Conservation (phyloP, 1,140 invertebrate genomes). For the Aphelenchoides fujianensis region DNA sequence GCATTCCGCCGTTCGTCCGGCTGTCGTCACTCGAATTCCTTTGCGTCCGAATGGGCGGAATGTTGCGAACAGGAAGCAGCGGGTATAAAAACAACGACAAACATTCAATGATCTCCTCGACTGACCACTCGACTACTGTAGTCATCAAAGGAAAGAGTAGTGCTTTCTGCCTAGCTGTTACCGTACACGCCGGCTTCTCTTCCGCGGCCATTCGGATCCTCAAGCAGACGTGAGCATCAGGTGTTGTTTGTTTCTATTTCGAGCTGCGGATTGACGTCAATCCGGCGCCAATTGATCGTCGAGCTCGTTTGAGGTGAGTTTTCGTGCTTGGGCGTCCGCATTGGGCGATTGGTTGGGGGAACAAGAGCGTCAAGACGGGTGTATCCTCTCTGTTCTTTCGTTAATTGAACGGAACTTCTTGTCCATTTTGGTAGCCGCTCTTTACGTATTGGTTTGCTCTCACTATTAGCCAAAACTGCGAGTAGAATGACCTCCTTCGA, state of each 20-base stretch:
- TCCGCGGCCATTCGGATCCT: no score
- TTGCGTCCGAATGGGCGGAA: no score
- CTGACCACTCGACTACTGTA: no score
- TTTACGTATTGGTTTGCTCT: not conserved
- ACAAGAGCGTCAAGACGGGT: no score
- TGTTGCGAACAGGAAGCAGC: not conserved
- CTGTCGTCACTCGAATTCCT: no score
- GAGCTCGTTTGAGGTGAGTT: not conserved
- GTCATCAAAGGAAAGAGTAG: no score
- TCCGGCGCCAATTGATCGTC: not conserved
- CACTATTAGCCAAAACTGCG: not conserved
- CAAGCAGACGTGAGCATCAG: no score
- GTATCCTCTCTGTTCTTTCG: no score
- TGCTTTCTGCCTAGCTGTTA: no score
- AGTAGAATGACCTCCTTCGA: not conserved
- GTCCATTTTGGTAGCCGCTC: not conserved
- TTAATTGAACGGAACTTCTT: no score
- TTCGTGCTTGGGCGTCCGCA: not conserved
- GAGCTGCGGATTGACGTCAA: not conserved
- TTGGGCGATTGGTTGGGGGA: not conserved
- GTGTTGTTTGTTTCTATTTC: conserved; percentile 1
- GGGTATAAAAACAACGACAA: not conserved
- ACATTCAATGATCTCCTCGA: no score
- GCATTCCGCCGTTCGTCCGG: no score
- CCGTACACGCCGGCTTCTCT: not conserved